These are phyloP conservation scores for Caenorhabditis afra DNA, from an alignment of 2,888 invertebrate genomes.

Conservation along the genomic window DNA sequence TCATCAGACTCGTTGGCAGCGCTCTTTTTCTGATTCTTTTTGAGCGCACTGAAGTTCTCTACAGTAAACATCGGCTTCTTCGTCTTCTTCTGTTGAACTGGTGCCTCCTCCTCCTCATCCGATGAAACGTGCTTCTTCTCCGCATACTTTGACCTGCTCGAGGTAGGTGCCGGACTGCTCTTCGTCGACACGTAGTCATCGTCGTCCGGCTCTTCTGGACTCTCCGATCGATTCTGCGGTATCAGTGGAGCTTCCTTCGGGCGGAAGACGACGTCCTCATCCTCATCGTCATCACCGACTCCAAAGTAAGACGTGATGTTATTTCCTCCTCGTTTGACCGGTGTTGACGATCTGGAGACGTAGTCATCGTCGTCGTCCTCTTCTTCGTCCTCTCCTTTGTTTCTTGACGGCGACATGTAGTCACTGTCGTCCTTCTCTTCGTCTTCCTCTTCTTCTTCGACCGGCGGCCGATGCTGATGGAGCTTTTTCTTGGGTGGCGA, in stretches of 20 bases:
- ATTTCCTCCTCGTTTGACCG: too few species aligned
- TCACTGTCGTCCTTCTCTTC: not conserved
- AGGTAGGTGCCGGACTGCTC: not conserved
- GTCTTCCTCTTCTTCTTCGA: not conserved
- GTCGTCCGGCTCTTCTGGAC: not conserved
- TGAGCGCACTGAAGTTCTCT: too few species aligned
- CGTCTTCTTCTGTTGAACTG: slow-evolving; percentile 1
- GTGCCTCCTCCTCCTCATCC: not conserved
- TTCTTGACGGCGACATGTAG: slow-evolving; percentile 1
- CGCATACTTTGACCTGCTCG: too few species aligned
- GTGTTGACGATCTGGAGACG: not conserved
- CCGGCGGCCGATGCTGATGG: not conserved
- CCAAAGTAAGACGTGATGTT: not conserved
- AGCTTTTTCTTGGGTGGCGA: not conserved
- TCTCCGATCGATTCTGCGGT: too few species aligned
- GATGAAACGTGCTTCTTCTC: not conserved
- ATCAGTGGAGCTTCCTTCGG: not conserved
- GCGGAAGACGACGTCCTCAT: not conserved
- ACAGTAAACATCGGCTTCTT: not conserved
- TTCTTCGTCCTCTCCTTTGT: not conserved
- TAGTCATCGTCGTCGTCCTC: not conserved
- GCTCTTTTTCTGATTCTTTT: too few species aligned
- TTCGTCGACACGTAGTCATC: slow-evolving; percentile 8
- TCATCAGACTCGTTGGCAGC: not conserved
- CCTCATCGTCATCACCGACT: not conserved